Conservation (phyloP, 2,113 vertebrate genomes). For the Hipposideros armiger region DNA sequence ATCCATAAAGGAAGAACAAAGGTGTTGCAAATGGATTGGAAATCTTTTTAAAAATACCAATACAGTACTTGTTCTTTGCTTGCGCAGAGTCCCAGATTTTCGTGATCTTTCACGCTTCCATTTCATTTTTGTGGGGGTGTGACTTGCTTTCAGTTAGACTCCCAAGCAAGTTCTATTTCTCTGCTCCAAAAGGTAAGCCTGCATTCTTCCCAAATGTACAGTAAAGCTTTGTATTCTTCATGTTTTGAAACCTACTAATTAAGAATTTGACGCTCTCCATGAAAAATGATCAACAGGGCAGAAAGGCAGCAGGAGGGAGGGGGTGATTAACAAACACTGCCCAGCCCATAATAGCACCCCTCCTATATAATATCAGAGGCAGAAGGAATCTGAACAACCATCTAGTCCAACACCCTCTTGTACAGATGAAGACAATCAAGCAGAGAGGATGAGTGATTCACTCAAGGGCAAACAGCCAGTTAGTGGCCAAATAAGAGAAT, state of each 20-base stretch:
- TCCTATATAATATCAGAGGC: neutral
- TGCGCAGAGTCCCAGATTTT: conserved; percentile 54
- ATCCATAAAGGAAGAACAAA: conserved; percentile 64
- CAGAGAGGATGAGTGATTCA: neutral
- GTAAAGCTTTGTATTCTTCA: neutral
- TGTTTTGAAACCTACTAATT: conserved; percentile 30
- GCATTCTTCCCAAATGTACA: conserved; percentile 22
- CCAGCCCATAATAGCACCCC: neutral
- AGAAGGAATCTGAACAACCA: neutral
- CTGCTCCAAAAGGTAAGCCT: conserved; percentile 46
- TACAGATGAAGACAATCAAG: neutral
- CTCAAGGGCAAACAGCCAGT: neutral
- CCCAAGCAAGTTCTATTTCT: conserved; percentile 6
- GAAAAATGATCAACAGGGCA: neutral
- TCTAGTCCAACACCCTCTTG: neutral
- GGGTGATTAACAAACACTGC: neutral
- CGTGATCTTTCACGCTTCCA: conserved; percentile 16
- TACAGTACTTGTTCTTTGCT: conserved; percentile 13
- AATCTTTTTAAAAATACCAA: conserved; percentile 66
- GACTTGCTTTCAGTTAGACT: conserved; percentile 39
- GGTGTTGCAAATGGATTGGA: conserved; percentile 63
- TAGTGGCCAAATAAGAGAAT: neutral
- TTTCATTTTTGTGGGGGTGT: conserved; percentile 33
- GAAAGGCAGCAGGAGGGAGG: neutral
- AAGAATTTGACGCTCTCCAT: neutral